Evolutionary conservation across 2,888 invertebrate genomes (phyloP), one percentile per base, ranked within the genome.

Genomic region (Chrysolina haemoptera): DNA sequence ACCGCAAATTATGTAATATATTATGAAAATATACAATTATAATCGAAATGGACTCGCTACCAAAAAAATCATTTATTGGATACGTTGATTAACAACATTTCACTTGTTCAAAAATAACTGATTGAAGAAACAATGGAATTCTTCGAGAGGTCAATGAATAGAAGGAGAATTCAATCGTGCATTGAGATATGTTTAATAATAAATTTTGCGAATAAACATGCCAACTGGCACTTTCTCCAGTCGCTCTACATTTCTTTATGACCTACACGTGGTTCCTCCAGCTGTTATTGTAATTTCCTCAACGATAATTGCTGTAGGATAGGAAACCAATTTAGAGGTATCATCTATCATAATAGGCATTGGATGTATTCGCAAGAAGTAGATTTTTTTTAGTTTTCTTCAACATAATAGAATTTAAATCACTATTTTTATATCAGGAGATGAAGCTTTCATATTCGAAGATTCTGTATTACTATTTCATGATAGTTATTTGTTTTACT

Each of bases 1-100:
- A 6, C 50, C 50, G 18, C 27, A 35, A 46, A 59, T 59, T 14
- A 59, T n/a, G 59, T 35, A 59, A 59, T 59, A 35, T 59, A 59
- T 59, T 9, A n/a, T n/a, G 18, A n/a, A 59, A 27, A 27, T 35
- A 22, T n/a, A 1, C 18, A 27, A 59, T 59, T 27, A 27, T 35
- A 59, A 35, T 27, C n/a, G 10, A 53, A 53, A 20, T 53, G 43
- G 43, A 12, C 53, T 12, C 4, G 11, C 53, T 53, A 1, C n/a
- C 8, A 59, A 59, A 59, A 59, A 59, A 0, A n/a, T 10, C 6
- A 59, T 59, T 6, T 14, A 1, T 27, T 27, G 14, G 27, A 59
- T 14, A 59, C n/a, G 22, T 27, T 27, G 59, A 14, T 35, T 10
- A 46, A 46, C n/a, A 1, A 12, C 46, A 14, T 59, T 59, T 35